Evolutionary conservation across 2,113 vertebrate species (phyloP), one percentile per base, ranked within the genome.

Genomic region (Limanda limanda): DNA sequence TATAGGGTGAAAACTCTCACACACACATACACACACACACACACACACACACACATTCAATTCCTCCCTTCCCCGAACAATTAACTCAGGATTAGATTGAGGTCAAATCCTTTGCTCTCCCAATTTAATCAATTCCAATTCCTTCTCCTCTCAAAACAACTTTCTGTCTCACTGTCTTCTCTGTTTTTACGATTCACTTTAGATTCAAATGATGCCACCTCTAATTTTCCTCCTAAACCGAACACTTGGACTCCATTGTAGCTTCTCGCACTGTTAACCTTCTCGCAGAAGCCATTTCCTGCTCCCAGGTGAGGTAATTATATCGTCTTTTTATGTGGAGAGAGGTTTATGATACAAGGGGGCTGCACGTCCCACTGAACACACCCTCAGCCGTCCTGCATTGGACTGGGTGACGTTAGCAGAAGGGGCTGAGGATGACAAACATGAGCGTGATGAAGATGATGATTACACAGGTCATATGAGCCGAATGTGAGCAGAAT

Each of bases 81-180:
- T 94, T 93, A 92, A 73, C 81, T 83, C 75, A 25, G 79, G 78
- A 87, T 87, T 81, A 78, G 76, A 90, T 87, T 86, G 87, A 93
- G 90, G 91, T 90, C 88, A 88, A 57, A 84, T 85, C 66, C 61
- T 21, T 14, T 74, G 51, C 5, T 5, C 68, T 75, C 78, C 42
- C 74, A 40, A 62, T 89, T 70, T 82, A 89, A 92, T 92, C 82
- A 83, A 75, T 86, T 86, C 64, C 68, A 42, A 31, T 77, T 61
- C 35, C 62, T 74, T 21, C 15, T 18, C 15, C n/a, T 42, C 14
- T 31, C 18, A 63, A 79, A 90, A 79, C 62, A 72, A 57, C 42
- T 79, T 84, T 78, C 63, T 35, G 73, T 79, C 74, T 59, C 23
- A 61, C 78, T 71, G 45, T 59, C 25, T 27, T 68, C 48, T 2